A percentile compares a stretch with the other conserved stretches of the same genome.
Evolutionary conservation across 1,140 invertebrate genomes (phyloP).

Genomic region (Dryas iulia): DNA sequence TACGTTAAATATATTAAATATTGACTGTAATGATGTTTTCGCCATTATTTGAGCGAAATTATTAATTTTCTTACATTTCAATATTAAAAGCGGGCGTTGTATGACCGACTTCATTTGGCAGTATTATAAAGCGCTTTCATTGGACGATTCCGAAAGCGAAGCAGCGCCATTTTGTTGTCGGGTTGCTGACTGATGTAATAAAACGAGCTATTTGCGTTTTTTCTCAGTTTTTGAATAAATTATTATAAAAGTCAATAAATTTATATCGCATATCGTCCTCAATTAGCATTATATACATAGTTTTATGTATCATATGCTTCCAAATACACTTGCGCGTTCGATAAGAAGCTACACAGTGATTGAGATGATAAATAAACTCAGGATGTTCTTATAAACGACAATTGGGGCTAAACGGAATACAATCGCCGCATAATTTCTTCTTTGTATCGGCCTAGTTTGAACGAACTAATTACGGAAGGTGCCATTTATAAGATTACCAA

Average conservation of each 20-base stretch:
- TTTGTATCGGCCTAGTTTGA: background rate
- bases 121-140: slow-evolving; percentile 73
- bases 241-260: background rate
- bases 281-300: background rate
- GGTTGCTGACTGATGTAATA: slow-evolving; percentile 71
- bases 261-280: background rate
- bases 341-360: background rate
- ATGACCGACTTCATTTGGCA: slow-evolving; percentile 39
- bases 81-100: background rate
- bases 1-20: background rate
- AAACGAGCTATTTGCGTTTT: slow-evolving; percentile 43
- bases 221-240: background rate
- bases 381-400: slow-evolving; percentile 31
- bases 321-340: background rate
- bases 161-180: slow-evolving; percentile 74
- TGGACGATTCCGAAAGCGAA: slow-evolving; percentile 38
- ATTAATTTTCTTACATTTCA: background rate
- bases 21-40: background rate
- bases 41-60: background rate
- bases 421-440: background rate
- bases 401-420: slow-evolving; percentile 21
- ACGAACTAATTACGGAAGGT: background rate
- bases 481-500: background rate
- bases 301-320: background rate
- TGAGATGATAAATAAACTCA: background rate